Evolutionary conservation across 1,140 invertebrate genomes (phyloP).

Genomic region (Trichonephila inaurata): DNA sequence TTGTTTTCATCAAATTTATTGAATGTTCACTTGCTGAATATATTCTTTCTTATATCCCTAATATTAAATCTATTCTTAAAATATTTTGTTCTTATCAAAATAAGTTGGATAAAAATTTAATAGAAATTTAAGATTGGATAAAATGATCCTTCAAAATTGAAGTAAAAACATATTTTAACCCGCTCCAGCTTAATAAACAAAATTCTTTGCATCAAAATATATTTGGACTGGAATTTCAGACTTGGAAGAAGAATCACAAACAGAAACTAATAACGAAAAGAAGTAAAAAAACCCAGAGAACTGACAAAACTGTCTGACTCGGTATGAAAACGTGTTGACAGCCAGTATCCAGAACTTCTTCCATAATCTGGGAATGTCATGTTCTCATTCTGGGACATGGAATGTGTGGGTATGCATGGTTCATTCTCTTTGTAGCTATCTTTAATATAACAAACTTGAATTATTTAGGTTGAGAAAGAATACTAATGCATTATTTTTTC

Average conservation of each 20-base stretch:
- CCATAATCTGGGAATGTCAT: conserved; percentile 54
- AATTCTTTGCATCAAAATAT: no score
- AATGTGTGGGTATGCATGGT: background rate
- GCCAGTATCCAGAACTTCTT: conserved; percentile 43
- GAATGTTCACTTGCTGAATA: no score
- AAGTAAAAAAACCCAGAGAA: background rate
- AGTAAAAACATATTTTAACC: no score
- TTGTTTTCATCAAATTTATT: no score
- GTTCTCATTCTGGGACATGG: conserved; percentile 10
- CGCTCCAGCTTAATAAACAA: no score
- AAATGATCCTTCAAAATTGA: no score
- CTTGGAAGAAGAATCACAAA: background rate
- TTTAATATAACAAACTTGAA: background rate
- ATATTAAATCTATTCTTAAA: no score
- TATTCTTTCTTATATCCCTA: no score
- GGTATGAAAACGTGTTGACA: conserved; percentile 49
- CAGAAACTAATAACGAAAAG: background rate
- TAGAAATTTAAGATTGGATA: no score
- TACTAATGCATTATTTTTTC: background rate
- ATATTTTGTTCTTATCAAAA: no score
- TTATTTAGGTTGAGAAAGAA: background rate
- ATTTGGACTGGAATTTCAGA: no score
- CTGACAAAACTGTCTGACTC: conserved; percentile 58
- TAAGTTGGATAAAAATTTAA: no score
- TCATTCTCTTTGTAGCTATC: background rate